Evolutionary conservation across 2,113 vertebrate species (phyloP), one percentile per base, ranked within the genome.

Genomic region (Sardina pilchardus): DNA sequence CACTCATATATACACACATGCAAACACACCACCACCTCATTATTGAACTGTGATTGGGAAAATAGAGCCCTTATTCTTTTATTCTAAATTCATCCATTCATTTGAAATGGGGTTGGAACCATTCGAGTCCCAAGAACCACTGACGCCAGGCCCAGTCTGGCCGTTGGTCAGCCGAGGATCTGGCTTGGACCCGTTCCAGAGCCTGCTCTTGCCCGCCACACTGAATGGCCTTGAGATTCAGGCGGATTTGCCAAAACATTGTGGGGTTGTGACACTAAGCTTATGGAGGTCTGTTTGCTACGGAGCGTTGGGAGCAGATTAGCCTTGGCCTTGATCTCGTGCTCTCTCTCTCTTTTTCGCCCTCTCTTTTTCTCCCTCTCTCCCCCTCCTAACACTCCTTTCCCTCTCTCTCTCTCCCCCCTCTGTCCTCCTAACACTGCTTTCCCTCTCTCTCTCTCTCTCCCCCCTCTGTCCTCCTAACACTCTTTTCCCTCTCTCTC

Each of bases 281-380:
- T 78, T 78, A 78, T 78, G 71, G 71, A 30, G 71, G 71, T 78
- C 71, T 78, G 71, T 78, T 78, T 78, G 71, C 71, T 78, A 36
- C 30, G 16, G 71, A 36, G 34, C 71, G 14, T 17, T 36, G 71
- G 63, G 34, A 78, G 71, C 71, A 78, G 71, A 78, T 78, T 78
- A 78, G 71, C 71, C 30, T 78, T 78, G 71, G 71, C 71, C 71
- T 71, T 78, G 71, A 78, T 78, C 71, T 78, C 14, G 71, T 34
- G 71, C 71, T 36, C 71, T 36, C 10, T 39, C 30, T 36, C 71
- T 36, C n/a, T 67, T 7, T 67, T 7, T 30, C 63, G 26, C 24
- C 26, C n/a, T 26, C 6, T 26, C 59, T 63, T 26, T n/a, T 21
- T 63, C n/a, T 30, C 67, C 34, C 26, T 75, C n/a, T 26, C 30